Conservation (phyloP, 2,888 invertebrate species). For the Agrochola litura region DNA sequence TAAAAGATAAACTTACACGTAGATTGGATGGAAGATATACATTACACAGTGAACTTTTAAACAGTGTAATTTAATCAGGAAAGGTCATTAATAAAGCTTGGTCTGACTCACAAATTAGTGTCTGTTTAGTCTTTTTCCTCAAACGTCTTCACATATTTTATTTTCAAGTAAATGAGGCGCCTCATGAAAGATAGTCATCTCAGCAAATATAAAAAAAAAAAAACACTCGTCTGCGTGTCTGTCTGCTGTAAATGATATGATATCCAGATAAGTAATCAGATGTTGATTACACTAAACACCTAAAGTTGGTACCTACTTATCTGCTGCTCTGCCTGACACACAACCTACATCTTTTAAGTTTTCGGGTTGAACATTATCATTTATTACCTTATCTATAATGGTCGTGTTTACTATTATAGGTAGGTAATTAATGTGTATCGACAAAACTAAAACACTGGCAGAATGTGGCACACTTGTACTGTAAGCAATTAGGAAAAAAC, state of each 20-base stretch:
- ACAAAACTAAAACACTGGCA: no score
- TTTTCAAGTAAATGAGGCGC: conserved; percentile 41
- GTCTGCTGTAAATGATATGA: conserved; percentile 15
- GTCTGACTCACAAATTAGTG: conserved; percentile 13
- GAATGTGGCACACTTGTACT: no score
- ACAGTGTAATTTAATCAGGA: conserved; percentile 15
- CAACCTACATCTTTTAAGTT: neutral
- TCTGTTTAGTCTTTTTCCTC: conserved; percentile 1
- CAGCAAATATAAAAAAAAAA: neutral
- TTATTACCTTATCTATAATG: no score
- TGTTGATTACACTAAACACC: neutral
- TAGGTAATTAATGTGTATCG: neutral
- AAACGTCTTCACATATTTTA: conserved; percentile 13
- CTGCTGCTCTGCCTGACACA: neutral
- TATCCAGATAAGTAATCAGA: neutral
- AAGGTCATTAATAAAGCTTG: conserved; percentile 9
- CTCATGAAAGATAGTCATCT: conserved; percentile 14
- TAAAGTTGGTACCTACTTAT: neutral
- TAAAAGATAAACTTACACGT: no score
- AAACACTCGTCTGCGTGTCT: conserved; percentile 6
- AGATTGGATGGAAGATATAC: no score
- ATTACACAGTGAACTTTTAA: neutral
- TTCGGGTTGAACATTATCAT: neutral
- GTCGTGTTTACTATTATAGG: no score
- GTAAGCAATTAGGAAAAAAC: no score